Evolutionary conservation across 2,888 invertebrate genomes (phyloP).

Genomic region (Apodemia arnacis): DNA sequence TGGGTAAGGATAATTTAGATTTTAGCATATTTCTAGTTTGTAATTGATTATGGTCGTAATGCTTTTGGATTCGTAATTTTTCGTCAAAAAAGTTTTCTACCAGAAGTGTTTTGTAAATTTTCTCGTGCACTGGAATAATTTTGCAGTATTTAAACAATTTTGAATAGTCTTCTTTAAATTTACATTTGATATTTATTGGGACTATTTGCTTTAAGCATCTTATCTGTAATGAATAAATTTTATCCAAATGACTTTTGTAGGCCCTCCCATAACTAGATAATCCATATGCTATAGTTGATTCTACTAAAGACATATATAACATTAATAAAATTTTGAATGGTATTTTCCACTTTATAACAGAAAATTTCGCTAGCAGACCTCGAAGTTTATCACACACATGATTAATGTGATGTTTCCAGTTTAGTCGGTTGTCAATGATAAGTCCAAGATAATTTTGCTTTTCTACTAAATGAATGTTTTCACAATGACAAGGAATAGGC

Average conservation of each 20-base stretch:
- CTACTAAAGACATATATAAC: neutral
- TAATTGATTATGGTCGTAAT: too few species aligned
- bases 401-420: constrained; percentile 42
- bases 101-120: neutral
- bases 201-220: neutral
- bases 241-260: neutral
- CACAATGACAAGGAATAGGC: constrained; percentile 32
- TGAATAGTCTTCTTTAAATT: neutral
- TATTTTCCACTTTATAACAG: constrained; percentile 36
- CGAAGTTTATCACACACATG: constrained; percentile 45
- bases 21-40: too few species aligned
- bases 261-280: neutral
- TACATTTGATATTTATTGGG: neutral
- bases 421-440: constrained; percentile 40
- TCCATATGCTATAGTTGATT: neutral
- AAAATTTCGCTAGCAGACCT: constrained; percentile 43
- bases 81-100: neutral
- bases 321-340: constrained; percentile 19
- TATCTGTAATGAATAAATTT: neutral
- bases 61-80: neutral
- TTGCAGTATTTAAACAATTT: neutral
- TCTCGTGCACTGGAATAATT: neutral
- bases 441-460: constrained; percentile 47
- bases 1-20: too few species aligned
- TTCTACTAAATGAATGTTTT: constrained; percentile 29